Evolutionary conservation across 2,888 invertebrate genomes (phyloP).

Genomic region (Dinocampus coccinellae): DNA sequence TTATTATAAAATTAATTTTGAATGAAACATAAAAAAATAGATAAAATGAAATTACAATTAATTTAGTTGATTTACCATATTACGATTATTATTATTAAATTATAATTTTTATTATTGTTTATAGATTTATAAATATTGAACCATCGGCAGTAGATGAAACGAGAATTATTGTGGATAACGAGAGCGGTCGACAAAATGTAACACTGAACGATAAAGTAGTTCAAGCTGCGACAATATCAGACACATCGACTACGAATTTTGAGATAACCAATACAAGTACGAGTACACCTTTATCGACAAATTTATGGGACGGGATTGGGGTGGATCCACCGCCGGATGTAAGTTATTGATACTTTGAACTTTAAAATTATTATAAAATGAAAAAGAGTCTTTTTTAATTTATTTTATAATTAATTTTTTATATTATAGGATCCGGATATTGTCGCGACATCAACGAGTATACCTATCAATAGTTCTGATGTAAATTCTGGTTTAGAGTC

Average conservation of each 20-base stretch:
- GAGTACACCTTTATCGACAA: conserved; percentile 59
- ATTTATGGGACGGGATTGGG: conserved; percentile 58
- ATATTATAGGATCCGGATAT: conserved; percentile 33
- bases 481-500: conserved; percentile 48
- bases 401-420: conserved; percentile 14
- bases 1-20: neutral
- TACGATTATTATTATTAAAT: neutral
- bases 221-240: conserved; percentile 69
- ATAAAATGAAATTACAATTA: too few species aligned
- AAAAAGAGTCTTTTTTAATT: conserved; percentile 19
- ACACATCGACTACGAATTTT: conserved; percentile 53
- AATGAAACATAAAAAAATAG: too few species aligned
- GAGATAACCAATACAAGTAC: conserved; percentile 58
- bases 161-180: conserved; percentile 68
- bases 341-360: conserved; percentile 32
- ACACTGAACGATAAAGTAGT: conserved; percentile 62
- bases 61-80: conserved; percentile 5
- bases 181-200: conserved; percentile 65
- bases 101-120: conserved; percentile 44
- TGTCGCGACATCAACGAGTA: conserved; percentile 37
- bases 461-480: conserved; percentile 50
- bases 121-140: conserved; percentile 78
- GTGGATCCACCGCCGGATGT: conserved; percentile 48
- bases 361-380: neutral
- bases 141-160: conserved; percentile 76